Evolutionary conservation across 2,888 invertebrate genomes (phyloP).

Genomic region (Myopa testacea): DNA sequence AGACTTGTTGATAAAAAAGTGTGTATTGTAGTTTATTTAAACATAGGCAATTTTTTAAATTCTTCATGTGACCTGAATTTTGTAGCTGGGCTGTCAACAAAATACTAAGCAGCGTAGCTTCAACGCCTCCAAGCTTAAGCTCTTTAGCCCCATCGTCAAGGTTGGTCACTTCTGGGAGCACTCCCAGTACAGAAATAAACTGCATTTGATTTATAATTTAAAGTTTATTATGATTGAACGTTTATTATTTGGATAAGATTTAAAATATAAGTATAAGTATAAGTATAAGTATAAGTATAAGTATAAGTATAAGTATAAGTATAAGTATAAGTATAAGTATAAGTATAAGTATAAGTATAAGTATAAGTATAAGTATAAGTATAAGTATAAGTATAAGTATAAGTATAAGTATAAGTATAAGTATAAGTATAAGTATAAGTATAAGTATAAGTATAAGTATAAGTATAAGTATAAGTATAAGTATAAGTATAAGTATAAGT

Average conservation of each 20-base stretch:
- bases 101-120: too few relatives aligned
- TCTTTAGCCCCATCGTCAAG: too few relatives aligned
- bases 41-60: too few relatives aligned
- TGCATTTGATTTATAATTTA: too few relatives aligned
- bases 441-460: background rate
- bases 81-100: too few relatives aligned
- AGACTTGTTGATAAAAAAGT: too few relatives aligned
- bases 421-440: background rate
- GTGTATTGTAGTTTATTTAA: too few relatives aligned
- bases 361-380: background rate
- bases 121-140: too few relatives aligned
- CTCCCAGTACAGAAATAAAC: too few relatives aligned
- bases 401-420: background rate
- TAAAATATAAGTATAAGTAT: background rate
- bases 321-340: background rate
- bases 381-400: background rate
- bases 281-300: background rate
- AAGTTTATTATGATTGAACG: too few relatives aligned
- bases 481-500: background rate
- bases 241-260: background rate
- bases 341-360: background rate
- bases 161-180: too few relatives aligned
- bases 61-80: too few relatives aligned
- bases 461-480: background rate
- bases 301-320: background rate